These are phyloP conservation scores for Calvadosia cruxmelitensis DNA, from an alignment of 30 jellyfish, hydroid and myxozoan species.

Conservation along the genomic window DNA sequence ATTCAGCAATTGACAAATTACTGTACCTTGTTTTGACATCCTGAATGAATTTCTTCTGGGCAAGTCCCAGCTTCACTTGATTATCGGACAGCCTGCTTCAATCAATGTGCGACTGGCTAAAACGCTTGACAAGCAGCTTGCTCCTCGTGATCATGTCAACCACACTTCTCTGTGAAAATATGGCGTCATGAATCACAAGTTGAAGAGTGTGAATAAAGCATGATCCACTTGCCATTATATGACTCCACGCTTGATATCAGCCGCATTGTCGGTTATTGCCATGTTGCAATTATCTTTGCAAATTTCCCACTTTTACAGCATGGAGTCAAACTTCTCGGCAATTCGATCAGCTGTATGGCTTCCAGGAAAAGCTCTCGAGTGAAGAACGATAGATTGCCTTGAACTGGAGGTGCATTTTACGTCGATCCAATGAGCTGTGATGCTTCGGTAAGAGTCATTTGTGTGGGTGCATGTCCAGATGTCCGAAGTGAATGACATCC, in stretches of 20 bases:
- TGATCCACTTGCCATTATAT: no score
- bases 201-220: slow-evolving; percentile 42
- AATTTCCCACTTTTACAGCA: neutral
- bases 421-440: neutral
- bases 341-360: neutral
- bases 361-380: neutral
- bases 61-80: slow-evolving; percentile 9
- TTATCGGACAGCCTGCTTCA: slow-evolving; percentile 43
- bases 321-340: neutral
- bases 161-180: slow-evolving; percentile 29
- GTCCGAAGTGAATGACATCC: neutral
- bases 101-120: slow-evolving; percentile 45
- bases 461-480: neutral
- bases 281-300: no score
- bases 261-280: no score
- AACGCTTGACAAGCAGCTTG: slow-evolving; percentile 39
- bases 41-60: neutral
- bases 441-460: neutral
- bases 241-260: no score
- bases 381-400: neutral
- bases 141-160: slow-evolving; percentile 37
- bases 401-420: neutral
- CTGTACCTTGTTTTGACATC: neutral
- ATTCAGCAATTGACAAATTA: no score
- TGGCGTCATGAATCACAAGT: slow-evolving; percentile 16